These are phyloP conservation scores for Hemaris fuciformis DNA, from an alignment of 2,888 invertebrate species.

Conservation along the genomic window DNA sequence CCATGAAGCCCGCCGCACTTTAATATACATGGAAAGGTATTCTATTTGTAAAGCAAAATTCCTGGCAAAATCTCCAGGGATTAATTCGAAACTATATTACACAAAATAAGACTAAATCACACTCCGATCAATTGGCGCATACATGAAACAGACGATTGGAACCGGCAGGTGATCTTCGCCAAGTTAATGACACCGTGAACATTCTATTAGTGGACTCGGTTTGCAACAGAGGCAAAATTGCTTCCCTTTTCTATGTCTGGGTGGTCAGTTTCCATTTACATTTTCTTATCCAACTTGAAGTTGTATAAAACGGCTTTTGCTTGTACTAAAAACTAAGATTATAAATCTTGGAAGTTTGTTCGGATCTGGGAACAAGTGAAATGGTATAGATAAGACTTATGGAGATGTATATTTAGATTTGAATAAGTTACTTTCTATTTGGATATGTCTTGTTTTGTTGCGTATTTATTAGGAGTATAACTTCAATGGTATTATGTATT, in stretches of 20 bases:
- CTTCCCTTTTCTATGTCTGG: slow-evolving; percentile 35
- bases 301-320: neutral
- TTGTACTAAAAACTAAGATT: neutral
- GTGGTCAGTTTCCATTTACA: slow-evolving; percentile 36
- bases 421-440: neutral
- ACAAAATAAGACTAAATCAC: neutral
- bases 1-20: too few species aligned
- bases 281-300: slow-evolving; percentile 21
- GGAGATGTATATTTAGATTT: neutral
- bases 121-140: slow-evolving; percentile 18
- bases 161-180: slow-evolving; percentile 52
- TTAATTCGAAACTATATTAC: neutral
- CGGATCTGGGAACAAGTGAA: neutral
- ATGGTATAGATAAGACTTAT: slow-evolving; percentile 13
- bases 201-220: slow-evolving; percentile 44
- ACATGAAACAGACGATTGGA: slow-evolving; percentile 47
- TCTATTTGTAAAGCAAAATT: neutral
- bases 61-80: neutral
- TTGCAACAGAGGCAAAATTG: slow-evolving; percentile 32
- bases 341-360: slow-evolving; percentile 3
- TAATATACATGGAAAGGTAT: neutral
- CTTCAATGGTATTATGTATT: neutral
- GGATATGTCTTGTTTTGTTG: neutral
- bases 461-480: neutral
- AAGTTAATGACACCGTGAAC: slow-evolving; percentile 46